These are phyloP conservation scores for Montipora capricornis DNA, from an alignment of 64 coral and sea anemone species.

Conservation along the genomic window DNA sequence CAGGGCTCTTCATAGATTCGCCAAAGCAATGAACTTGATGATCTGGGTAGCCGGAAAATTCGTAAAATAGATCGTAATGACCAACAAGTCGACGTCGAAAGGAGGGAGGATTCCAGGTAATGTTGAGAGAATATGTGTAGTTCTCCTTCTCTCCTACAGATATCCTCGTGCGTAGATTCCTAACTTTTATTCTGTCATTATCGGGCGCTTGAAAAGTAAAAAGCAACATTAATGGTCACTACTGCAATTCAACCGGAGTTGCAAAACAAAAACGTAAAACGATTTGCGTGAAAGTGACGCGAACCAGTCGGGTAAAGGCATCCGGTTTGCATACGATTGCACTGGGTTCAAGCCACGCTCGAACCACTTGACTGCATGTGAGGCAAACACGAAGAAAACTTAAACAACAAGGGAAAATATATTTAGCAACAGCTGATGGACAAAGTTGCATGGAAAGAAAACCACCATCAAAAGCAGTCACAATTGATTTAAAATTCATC, in stretches of 20 bases:
- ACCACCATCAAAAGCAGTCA: too few relatives aligned
- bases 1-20: neutral
- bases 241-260: neutral
- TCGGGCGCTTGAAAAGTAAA: neutral
- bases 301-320: too few relatives aligned
- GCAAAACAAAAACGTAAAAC: neutral
- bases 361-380: too few relatives aligned
- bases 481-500: too few relatives aligned
- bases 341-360: too few relatives aligned
- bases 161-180: neutral
- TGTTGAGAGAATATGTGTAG: neutral
- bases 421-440: too few relatives aligned
- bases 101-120: slow-evolving; percentile 9
- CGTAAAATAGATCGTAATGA: slow-evolving; percentile 15
- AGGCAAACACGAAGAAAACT: too few relatives aligned
- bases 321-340: too few relatives aligned
- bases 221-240: too few relatives aligned
- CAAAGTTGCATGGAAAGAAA: too few relatives aligned
- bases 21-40: slow-evolving; percentile 5
- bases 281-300: too few relatives aligned
- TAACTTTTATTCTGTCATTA: neutral
- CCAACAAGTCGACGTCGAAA: neutral
- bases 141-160: neutral
- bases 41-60: slow-evolving; percentile 1
- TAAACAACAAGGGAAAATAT: too few relatives aligned